Conservation (phyloP, 2,888 invertebrate genomes). For the Eilema caniola region DNA sequence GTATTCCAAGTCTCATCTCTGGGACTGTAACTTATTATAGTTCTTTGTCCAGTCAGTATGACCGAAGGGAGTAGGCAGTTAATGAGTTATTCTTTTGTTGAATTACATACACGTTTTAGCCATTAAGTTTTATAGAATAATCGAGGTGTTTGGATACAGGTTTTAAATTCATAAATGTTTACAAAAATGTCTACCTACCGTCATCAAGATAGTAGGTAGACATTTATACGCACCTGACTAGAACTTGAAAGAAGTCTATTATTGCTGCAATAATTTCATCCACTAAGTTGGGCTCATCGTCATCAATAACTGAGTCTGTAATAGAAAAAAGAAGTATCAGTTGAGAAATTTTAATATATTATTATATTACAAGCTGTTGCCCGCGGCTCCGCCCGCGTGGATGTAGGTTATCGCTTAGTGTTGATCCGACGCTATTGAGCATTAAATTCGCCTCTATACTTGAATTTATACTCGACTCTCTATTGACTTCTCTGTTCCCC, state of each 20-base stretch:
- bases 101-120: background rate
- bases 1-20: background rate
- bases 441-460: no score
- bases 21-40: background rate
- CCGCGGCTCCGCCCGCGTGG: no score
- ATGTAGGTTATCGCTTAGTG: no score
- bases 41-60: background rate
- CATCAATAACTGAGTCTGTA: constrained; percentile 67
- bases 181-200: no score
- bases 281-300: constrained; percentile 66
- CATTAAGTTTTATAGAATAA: background rate
- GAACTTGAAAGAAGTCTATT: constrained; percentile 80
- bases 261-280: constrained; percentile 78
- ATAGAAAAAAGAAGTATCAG: constrained; percentile 17
- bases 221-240: constrained; percentile 69
- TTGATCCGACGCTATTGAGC: no score
- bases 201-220: background rate
- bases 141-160: no score
- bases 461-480: no score
- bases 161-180: no score
- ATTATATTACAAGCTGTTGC: no score
- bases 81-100: background rate
- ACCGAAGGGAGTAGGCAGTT: background rate
- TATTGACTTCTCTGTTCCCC: no score
- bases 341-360: no score